Evolutionary conservation across 2,113 vertebrate species (phyloP), one percentile per base, ranked within the genome.

Genomic region (Syngnathus floridae): DNA sequence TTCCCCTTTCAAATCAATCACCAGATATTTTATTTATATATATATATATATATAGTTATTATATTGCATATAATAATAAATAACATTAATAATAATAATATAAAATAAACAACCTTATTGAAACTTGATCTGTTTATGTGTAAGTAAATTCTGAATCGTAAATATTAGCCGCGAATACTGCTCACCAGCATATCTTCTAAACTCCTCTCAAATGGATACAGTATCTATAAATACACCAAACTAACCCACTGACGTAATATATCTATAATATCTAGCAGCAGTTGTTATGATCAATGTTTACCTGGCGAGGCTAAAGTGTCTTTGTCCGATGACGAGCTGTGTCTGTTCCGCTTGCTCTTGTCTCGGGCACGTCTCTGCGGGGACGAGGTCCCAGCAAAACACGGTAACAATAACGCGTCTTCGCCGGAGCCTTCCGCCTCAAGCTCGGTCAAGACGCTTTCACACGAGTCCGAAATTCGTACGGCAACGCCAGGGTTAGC

Each of bases 321-420:
- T 69, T 84, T 89, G 79, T 92, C 91, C 22, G 90, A 91, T 1
- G 89, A 90, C 0, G 90, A 91, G 82, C 90, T 89, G 75, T 78
- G 82, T 63, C 86, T 72, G 74, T 67, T 85, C 68, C 86, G 77
- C 49, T 84, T 67, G 66, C 65, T 72, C 84, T 90, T 87, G 63
- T 90, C 88, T 56, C 76, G 77, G 0, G 8, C 68, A 0, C 63
- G 73, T 56, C 78, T 79, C 17, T 84, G 84, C 5, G 86, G 82
- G 59, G 82, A 68, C 57, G 87, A 69, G 77, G 74, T 76, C 72
- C 82, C 86, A 35, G 77, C 55, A n/a, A 86, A 62, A 49, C 82
- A 87, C 11, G 90, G 90, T 11, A 92, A 72, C 63, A 92, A 38
- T 73, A 91, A 80, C 58, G 88, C 61, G 64, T 92, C 90, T 73